phyloP scores from a whole-genome alignment of 2,113 vertebrate species.

The Laterallus jamaicensis region DNA sequence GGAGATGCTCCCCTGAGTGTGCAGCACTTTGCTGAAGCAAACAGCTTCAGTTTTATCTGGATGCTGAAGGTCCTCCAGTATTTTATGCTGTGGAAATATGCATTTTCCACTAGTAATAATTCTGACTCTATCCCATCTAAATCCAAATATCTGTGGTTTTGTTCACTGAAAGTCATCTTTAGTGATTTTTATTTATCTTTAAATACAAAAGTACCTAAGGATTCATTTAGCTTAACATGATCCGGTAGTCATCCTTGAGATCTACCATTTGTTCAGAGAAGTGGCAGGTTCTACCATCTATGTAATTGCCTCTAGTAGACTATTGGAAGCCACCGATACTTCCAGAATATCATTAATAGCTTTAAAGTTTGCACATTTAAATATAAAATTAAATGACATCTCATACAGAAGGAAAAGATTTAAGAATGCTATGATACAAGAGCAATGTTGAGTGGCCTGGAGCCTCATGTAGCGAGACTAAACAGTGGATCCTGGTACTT shows the following conservation, averaged over 20 bases:
- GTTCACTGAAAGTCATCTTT: not conserved
- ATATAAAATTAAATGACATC: not conserved
- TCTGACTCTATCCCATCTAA: not conserved
- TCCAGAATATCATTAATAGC: not conserved
- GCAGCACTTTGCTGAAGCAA: not conserved
- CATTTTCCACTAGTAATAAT: not conserved
- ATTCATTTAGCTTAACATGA: not conserved
- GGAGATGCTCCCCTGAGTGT: not conserved
- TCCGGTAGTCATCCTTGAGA: not conserved
- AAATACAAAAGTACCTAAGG: not conserved
- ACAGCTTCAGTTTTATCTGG: not conserved
- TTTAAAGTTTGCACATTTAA: not conserved
- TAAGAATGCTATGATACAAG: not conserved
- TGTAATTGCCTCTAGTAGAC: not conserved
- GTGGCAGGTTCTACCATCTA: not conserved
- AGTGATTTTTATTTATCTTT: not conserved
- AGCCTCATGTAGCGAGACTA: not conserved
- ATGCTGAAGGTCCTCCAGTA: not conserved
- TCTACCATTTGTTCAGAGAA: not conserved
- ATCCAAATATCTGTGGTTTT: not conserved
- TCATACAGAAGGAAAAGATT: not conserved
- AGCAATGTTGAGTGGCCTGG: rapidly evolving
- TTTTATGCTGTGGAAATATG: not conserved
- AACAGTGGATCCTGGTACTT: not conserved
- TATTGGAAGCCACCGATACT: not conserved